Base-by-base conservation (phyloP, 92 coral and sea anemone genomes). In the Virgularia gustaviana region DNA sequence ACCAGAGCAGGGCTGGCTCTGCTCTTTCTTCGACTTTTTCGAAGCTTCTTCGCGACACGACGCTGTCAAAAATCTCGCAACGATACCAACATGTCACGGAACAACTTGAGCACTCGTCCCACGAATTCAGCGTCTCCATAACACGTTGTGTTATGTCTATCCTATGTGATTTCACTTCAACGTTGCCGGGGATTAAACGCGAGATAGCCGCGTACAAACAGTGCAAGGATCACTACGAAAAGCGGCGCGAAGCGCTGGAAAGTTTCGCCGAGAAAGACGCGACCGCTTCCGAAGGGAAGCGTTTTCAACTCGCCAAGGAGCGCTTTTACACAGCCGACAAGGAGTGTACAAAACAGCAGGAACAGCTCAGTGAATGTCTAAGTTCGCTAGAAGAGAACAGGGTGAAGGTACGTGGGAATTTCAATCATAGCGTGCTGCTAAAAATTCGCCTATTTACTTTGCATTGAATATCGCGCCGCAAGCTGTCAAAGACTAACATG, bases 1-100 rank as follows among this genome's bases (percentile, higher is more conserved):
- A 85, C 49, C 89, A 87, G 77, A 89, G 99, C 49, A 96, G 87
- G 82, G 99, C 99, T 73, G 96, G 99, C 45, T 89, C 96, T 77
- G 94, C 80, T 36, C 78, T 94, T 49, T 96, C 96, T 30, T 96
- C 90, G 39, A 83, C 96, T 2, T 94, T 89, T 55, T 90, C 96
- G 32, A 84, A 86, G 65, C 90, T 89, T 39, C 77, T 94, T 49
- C 85, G 90, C 58, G 96, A 87, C 57, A 94, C 99, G n/a, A 96
- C 99, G 36, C 82, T 94, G 55, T 73, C 88, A 44, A 96, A 87
- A 60, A 89, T 94, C 39, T 79, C 99, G 12, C 99, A 94, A 65
- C 99, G 89, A 82, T 71, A 88, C 65, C 88, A 94, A 64, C 99
- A 94, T 87, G 96, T 87, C 2, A 96, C 90, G 12, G 99, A 94